Conservation (phyloP, 35 echinoderm and acorn worm genomes). For the Nesometra sesokonis region DNA sequence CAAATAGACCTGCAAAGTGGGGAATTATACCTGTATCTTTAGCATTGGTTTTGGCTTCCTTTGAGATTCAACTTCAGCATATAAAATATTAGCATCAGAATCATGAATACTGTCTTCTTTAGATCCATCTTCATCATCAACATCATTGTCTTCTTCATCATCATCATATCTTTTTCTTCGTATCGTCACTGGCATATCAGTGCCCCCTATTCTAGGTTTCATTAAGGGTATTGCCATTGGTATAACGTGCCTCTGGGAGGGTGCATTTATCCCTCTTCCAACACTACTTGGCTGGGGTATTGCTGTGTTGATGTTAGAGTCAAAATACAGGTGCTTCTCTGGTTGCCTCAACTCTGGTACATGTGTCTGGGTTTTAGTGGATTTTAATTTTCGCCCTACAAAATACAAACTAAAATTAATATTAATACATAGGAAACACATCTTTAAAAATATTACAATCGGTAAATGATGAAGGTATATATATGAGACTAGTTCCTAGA, state of each 20-base stretch:
- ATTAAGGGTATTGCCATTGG: constrained; percentile 79
- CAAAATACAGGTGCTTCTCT: constrained; percentile 37
- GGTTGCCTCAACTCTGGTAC: not conserved
- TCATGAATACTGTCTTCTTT: not conserved
- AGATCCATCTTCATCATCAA: not conserved
- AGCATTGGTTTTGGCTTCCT: constrained; percentile 38
- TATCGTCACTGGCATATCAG: constrained; percentile 51
- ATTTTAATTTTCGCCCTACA: constrained; percentile 33
- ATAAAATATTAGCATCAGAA: not conserved
- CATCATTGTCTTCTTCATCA: not conserved
- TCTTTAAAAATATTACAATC: too few species aligned
- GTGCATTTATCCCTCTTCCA: not conserved
- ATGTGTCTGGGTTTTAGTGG: constrained; percentile 35
- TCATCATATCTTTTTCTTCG: constrained; percentile 31
- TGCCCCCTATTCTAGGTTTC: constrained; percentile 36
- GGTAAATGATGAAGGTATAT: too few species aligned
- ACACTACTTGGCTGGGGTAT: not conserved
- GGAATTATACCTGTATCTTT: constrained; percentile 33
- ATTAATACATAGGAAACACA: too few species aligned
- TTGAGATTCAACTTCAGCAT: not conserved
- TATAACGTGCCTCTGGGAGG: constrained; percentile 52
- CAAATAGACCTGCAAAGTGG: not conserved
- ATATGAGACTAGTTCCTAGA: too few species aligned
- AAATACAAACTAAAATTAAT: not conserved
- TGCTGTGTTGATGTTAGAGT: constrained; percentile 13